A percentile compares a stretch with the other conserved stretches of the same genome.
phyloP scores from a whole-genome alignment of 2,797 vertebrate species.

The Enteromius treurensis region DNA sequence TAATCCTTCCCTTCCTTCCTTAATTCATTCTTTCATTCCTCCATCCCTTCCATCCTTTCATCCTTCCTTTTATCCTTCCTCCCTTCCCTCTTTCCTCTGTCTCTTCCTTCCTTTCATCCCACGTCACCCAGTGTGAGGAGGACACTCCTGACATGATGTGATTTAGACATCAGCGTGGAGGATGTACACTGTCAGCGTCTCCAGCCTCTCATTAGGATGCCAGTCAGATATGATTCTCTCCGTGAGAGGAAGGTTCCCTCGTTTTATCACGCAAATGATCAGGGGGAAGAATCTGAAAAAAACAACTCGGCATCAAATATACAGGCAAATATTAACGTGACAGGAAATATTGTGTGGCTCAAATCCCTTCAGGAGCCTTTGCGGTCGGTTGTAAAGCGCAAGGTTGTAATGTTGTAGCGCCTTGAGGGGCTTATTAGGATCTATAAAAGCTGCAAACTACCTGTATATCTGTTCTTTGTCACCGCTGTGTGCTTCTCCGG shows the following conservation, averaged over 20 bases:
- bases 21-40: no score
- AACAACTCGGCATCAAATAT: slow-evolving; percentile 71
- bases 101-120: slow-evolving; percentile 8
- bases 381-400: slow-evolving; percentile 77
- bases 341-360: slow-evolving; percentile 50
- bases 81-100: slow-evolving; percentile 2
- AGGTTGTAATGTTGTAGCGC: slow-evolving; percentile 75
- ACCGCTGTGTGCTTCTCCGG: slow-evolving; percentile 66
- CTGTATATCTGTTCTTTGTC: slow-evolving; percentile 79
- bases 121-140: slow-evolving; percentile 41
- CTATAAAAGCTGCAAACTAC: slow-evolving; percentile 80
- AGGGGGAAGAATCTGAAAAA: slow-evolving; percentile 65
- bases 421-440: slow-evolving; percentile 80
- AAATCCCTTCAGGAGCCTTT: slow-evolving; percentile 57
- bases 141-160: slow-evolving; percentile 51
- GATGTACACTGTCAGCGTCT: slow-evolving; percentile 60
- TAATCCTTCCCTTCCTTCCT: not conserved
- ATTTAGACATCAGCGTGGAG: slow-evolving; percentile 56
- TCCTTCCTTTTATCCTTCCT: not conserved
- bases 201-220: slow-evolving; percentile 70
- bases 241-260: slow-evolving; percentile 54
- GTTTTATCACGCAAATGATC: slow-evolving; percentile 72
- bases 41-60: slow-evolving; percentile 4
- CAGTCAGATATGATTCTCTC: slow-evolving; percentile 67
- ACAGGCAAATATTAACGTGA: slow-evolving; percentile 70